Conservation (phyloP, 2,888 invertebrate species). For the Cyclophora albipunctata region DNA sequence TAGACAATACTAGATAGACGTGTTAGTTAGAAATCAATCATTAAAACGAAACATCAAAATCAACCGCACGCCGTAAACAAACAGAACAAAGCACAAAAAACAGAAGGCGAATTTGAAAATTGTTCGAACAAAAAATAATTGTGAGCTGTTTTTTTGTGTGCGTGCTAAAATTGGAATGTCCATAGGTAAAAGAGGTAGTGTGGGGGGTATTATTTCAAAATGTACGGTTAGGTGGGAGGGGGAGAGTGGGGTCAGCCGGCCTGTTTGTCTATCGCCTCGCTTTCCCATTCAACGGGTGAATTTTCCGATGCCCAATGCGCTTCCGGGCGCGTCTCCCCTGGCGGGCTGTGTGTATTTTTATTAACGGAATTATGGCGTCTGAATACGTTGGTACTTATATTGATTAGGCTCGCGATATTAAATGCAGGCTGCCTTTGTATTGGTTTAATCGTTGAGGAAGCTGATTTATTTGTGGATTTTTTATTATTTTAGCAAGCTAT, state of each 20-base stretch:
- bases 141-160: slow-evolving; percentile 10
- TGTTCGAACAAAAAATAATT: not conserved
- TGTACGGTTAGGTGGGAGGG: slow-evolving; percentile 49
- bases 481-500: no score
- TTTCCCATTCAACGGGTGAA: slow-evolving; percentile 73
- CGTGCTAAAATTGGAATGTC: slow-evolving; percentile 35
- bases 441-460: not conserved
- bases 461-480: no score
- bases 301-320: slow-evolving; percentile 71
- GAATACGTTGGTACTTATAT: slow-evolving; percentile 62
- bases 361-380: slow-evolving; percentile 70
- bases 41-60: not conserved
- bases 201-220: slow-evolving; percentile 67
- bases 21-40: no score
- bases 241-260: slow-evolving; percentile 53
- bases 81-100: slow-evolving; percentile 2
- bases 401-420: slow-evolving; percentile 47
- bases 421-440: slow-evolving; percentile 5
- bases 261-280: slow-evolving; percentile 73
- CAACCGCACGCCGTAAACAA: slow-evolving; percentile 2
- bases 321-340: slow-evolving; percentile 47
- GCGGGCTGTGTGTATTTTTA: slow-evolving; percentile 66
- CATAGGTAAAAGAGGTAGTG: slow-evolving; percentile 37
- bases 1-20: no score
- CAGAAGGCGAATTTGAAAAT: slow-evolving; percentile 2